phyloP scores from a whole-genome alignment of 2,888 invertebrate genomes.

The Pomacea canaliculata region DNA sequence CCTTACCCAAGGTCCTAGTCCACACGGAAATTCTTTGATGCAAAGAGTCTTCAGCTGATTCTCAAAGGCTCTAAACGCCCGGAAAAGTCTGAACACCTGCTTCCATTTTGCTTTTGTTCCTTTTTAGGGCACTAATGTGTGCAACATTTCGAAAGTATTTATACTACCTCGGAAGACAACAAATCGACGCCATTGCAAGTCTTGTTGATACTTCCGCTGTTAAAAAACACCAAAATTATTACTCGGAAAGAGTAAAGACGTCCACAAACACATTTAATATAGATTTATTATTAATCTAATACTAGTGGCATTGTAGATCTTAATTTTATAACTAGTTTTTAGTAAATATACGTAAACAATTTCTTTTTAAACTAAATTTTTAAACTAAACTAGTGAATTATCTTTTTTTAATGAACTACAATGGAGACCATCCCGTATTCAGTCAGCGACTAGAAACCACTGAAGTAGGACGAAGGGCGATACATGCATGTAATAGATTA shows the following conservation, averaged over 20 bases:
- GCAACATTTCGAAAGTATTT: not conserved
- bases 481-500: no score
- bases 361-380: no score
- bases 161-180: no score
- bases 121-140: not conserved
- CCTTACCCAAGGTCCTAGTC: constrained; percentile 63
- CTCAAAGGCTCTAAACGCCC: constrained; percentile 64
- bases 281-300: not conserved
- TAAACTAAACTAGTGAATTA: constrained; percentile 2
- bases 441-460: no score
- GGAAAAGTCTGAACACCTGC: constrained; percentile 31
- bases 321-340: no score
- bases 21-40: constrained; percentile 67
- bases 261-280: not conserved
- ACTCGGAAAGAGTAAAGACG: not conserved
- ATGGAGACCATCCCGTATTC: no score
- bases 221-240: constrained; percentile 25
- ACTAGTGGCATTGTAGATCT: no score
- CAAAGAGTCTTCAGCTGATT: constrained; percentile 62
- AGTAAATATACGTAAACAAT: no score
- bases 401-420: not conserved
- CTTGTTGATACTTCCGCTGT: constrained; percentile 39
- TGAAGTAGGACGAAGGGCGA: no score
- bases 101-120: constrained; percentile 30
- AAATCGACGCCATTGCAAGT: constrained; percentile 37